Conservation (phyloP, 2,797 vertebrate species). For the Fratercula arctica region DNA sequence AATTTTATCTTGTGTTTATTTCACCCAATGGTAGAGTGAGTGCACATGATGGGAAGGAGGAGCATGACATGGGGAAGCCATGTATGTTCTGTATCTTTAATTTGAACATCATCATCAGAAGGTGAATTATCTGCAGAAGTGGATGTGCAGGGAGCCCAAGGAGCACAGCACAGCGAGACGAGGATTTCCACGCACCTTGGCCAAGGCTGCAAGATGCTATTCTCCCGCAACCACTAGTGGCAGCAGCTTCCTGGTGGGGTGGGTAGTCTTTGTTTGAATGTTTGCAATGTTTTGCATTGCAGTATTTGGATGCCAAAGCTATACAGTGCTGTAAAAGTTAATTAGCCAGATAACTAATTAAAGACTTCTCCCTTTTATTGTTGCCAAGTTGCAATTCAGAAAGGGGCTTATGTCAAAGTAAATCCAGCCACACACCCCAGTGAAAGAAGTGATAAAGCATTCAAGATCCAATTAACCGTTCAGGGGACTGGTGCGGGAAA, state of each 20-base stretch:
- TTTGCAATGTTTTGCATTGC: slow-evolving; percentile 57
- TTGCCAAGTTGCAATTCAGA: slow-evolving; percentile 57
- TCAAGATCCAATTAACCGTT: background rate
- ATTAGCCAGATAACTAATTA: slow-evolving; percentile 67
- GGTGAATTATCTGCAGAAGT: background rate
- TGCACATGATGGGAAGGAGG: background rate
- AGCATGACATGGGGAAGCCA: rapidly evolving
- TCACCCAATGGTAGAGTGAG: background rate
- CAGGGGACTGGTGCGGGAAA: background rate
- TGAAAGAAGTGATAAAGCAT: slow-evolving; percentile 37
- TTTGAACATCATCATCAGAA: background rate
- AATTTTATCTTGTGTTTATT: rapidly evolving
- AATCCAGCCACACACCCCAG: slow-evolving; percentile 39
- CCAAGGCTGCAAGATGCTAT: background rate
- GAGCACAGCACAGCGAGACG: background rate
- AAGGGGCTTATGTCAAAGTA: slow-evolving; percentile 48
- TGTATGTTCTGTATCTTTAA: background rate
- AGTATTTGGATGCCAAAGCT: slow-evolving; percentile 62
- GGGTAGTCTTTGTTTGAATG: slow-evolving; percentile 29
- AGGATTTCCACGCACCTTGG: background rate
- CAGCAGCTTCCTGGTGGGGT: slow-evolving; percentile 46
- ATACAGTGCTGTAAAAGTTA: slow-evolving; percentile 35
- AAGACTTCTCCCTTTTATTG: slow-evolving; percentile 68
- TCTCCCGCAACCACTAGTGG: background rate
- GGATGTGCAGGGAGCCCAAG: background rate